Evolutionary conservation across 1,140 invertebrate species (phyloP).

Genomic region (Diploscapter pachys): DNA sequence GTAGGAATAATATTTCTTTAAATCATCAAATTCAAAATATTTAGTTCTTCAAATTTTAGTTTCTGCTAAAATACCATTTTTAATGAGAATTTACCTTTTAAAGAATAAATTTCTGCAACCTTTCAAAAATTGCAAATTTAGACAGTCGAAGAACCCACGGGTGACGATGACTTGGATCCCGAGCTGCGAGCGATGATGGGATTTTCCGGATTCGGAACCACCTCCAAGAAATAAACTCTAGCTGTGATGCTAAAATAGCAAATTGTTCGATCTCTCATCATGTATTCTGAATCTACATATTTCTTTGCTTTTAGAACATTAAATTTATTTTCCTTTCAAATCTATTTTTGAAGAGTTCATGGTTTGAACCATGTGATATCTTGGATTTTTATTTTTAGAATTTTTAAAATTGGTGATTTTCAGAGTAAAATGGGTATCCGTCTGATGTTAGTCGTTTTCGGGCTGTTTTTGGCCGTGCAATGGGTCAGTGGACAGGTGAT

Average conservation of each 20-base stretch:
- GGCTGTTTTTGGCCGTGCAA: conserved; percentile 9
- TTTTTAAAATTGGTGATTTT: neutral
- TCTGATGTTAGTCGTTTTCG: conserved; percentile 18
- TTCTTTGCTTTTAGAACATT: neutral
- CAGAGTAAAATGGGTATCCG: conserved; percentile 23
- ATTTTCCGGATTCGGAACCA: conserved; percentile 84
- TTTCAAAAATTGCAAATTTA: too few relatives aligned
- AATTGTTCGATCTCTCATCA: too few relatives aligned
- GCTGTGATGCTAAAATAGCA: too few relatives aligned
- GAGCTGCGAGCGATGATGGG: conserved; percentile 94
- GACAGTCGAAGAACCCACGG: conserved; percentile 60
- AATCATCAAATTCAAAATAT: too few relatives aligned
- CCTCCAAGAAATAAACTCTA: conserved; percentile 71
- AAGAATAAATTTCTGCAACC: too few relatives aligned
- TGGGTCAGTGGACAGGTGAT: neutral
- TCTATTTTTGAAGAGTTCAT: too few relatives aligned
- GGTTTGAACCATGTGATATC: too few relatives aligned
- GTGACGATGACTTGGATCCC: conserved; percentile 65
- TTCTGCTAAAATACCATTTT: too few relatives aligned
- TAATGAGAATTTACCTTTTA: too few relatives aligned
- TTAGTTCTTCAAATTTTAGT: too few relatives aligned
- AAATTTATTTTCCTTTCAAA: neutral
- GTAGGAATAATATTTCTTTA: conserved; percentile 44
- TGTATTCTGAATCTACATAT: too few relatives aligned
- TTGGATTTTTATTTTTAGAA: too few relatives aligned